phyloP scores from a whole-genome alignment of 2,797 vertebrate species.

The Galaxias olidus region DNA sequence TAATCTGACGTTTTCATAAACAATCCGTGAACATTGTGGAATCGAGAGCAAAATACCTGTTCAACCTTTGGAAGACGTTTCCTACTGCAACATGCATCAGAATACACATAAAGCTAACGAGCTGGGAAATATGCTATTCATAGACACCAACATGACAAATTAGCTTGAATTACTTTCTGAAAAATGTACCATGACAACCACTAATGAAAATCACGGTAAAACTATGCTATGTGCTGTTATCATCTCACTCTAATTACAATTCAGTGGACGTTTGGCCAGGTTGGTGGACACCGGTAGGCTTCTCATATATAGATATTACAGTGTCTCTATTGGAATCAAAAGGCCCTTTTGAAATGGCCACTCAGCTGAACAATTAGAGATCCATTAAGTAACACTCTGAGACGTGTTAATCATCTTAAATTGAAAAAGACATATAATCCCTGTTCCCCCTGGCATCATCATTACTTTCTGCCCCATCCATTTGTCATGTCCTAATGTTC shows the following conservation, averaged over 20 bases:
- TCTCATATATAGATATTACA: no score
- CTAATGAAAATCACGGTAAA: constrained; percentile 35
- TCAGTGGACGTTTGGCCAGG: no score
- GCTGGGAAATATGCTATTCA: constrained; percentile 54
- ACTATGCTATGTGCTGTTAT: constrained; percentile 19
- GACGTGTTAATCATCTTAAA: no score
- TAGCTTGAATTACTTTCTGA: constrained; percentile 34
- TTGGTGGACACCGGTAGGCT: no score
- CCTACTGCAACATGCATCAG: constrained; percentile 47
- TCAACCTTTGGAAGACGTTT: constrained; percentile 36
- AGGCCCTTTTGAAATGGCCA: no score
- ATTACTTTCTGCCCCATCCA: no score
- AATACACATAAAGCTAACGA: constrained; percentile 48
- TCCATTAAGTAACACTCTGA: no score
- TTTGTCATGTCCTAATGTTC: no score
- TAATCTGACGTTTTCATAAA: constrained; percentile 38
- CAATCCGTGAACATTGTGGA: constrained; percentile 24
- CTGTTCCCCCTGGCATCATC: no score
- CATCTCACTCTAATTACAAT: not conserved
- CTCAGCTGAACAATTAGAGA: no score
- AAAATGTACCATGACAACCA: constrained; percentile 41
- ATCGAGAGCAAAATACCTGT: constrained; percentile 10
- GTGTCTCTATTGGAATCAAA: no score
- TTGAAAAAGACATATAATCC: no score
- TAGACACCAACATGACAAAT: constrained; percentile 43